A percentile compares a stretch with the other conserved stretches of the same genome.
These are phyloP conservation scores for Drosophila paranaensis DNA, from an alignment of 2,888 invertebrate genomes.

Conservation along the genomic window DNA sequence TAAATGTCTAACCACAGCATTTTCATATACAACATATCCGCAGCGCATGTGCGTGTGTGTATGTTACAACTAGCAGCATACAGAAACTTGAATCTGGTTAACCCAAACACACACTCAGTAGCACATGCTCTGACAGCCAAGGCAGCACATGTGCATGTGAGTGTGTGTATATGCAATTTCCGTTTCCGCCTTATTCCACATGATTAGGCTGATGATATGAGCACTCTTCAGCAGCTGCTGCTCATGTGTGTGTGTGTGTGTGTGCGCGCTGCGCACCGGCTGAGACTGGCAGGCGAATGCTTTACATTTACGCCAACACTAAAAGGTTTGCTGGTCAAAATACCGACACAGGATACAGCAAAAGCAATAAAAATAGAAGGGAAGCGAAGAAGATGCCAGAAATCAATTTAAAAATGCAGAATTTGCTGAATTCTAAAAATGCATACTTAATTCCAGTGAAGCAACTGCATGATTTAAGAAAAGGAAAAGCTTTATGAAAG, in stretches of 20 bases:
- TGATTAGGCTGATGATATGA: slow-evolving; percentile 73
- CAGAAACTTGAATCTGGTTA: slow-evolving; percentile 56
- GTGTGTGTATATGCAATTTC: slow-evolving; percentile 61
- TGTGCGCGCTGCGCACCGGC: slow-evolving; percentile 3
- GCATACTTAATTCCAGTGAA: not conserved
- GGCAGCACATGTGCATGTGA: not conserved
- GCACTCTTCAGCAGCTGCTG: slow-evolving; percentile 41
- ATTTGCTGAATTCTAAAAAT: not conserved
- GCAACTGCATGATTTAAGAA: not conserved
- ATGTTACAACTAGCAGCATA: slow-evolving; percentile 32
- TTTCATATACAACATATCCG: slow-evolving; percentile 62
- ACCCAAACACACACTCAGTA: slow-evolving; percentile 21
- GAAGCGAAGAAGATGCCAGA: not conserved
- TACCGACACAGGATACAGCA: not conserved
- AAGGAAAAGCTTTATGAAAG: too few relatives aligned
- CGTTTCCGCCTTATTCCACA: slow-evolving; percentile 75
- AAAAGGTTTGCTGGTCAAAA: slow-evolving; percentile 13
- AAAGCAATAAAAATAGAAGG: not conserved
- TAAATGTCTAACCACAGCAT: slow-evolving; percentile 61
- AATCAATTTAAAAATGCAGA: slow-evolving; percentile 29
- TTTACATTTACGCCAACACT: not conserved
- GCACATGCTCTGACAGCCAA: slow-evolving; percentile 20
- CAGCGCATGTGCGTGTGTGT: not conserved
- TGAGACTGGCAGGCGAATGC: slow-evolving; percentile 4
- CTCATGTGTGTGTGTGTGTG: slow-evolving; percentile 16